These are phyloP conservation scores for Lithobates sylvaticus DNA, from an alignment of 2,797 vertebrate species.

Conservation along the genomic window DNA sequence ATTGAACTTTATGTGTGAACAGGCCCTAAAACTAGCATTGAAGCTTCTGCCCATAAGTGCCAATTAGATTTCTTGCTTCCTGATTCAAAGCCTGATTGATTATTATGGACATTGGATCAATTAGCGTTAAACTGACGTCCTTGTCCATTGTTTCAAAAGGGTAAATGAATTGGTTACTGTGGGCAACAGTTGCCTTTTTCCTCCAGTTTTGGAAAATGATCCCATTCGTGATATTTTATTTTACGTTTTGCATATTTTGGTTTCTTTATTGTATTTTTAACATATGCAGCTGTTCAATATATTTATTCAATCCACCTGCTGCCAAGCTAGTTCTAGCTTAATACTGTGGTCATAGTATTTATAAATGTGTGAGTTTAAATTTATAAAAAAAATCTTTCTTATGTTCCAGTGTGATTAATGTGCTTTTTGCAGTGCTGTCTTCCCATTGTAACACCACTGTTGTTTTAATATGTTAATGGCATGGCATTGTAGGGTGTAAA, in stretches of 20 bases:
- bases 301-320: constrained; percentile 1
- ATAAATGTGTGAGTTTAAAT: background rate
- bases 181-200: background rate
- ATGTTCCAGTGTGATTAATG: background rate
- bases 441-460: background rate
- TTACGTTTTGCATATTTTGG: background rate
- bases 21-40: background rate
- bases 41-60: too few relatives aligned
- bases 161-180: background rate
- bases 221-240: background rate
- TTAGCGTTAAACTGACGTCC: background rate
- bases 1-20: too few relatives aligned
- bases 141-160: background rate
- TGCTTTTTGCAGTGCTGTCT: background rate
- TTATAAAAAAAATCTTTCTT: constrained; percentile 5
- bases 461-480: background rate
- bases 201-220: background rate
- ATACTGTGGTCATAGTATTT: constrained; percentile 2
- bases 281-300: background rate
- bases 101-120: background rate
- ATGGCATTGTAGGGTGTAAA: background rate
- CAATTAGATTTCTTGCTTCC: too few relatives aligned
- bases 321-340: constrained; percentile 5
- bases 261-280: background rate
- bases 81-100: background rate